Evolutionary conservation across 37 sponge, comb jelly and placozoan genomes (phyloP).

Genomic region (Beroe forskalii): DNA sequence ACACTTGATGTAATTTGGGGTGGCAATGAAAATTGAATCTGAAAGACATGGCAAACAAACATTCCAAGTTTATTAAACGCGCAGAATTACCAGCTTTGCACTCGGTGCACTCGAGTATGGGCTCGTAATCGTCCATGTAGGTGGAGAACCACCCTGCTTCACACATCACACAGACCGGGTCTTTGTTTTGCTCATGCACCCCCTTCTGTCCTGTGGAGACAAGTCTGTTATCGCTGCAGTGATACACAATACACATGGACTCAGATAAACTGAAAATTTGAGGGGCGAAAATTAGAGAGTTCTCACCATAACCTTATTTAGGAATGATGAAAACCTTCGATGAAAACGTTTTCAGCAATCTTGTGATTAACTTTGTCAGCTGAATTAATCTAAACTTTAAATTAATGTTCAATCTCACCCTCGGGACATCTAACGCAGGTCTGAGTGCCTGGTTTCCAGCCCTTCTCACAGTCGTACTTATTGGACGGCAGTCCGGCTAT

Average conservation of each 20-base stretch:
- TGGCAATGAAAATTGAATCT: too few relatives aligned
- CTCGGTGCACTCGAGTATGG: slow-evolving; percentile 14
- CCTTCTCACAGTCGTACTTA: not conserved
- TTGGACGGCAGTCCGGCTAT: not conserved
- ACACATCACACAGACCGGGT: not conserved
- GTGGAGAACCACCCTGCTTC: not conserved
- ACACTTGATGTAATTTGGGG: too few relatives aligned
- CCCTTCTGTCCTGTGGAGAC: slow-evolving; percentile 20
- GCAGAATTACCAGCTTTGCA: not conserved
- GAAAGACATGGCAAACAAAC: not conserved
- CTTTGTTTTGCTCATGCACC: not conserved
- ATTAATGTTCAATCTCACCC: not conserved
- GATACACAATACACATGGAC: too few relatives aligned
- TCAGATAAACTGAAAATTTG: too few relatives aligned
- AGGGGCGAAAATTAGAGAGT: too few relatives aligned
- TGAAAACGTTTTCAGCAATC: too few relatives aligned
- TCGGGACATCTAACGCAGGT: slow-evolving; percentile 3
- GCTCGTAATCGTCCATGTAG: not conserved
- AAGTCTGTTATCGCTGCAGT: too few relatives aligned
- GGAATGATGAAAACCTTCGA: too few relatives aligned
- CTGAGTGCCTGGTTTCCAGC: slow-evolving; percentile 14
- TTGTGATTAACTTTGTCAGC: too few relatives aligned
- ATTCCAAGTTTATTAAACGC: not conserved
- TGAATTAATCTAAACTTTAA: not conserved
- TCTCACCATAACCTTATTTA: too few relatives aligned